Evolutionary conservation across 2,113 vertebrate species (phyloP).

Genomic region (Rattus norvegicus): DNA sequence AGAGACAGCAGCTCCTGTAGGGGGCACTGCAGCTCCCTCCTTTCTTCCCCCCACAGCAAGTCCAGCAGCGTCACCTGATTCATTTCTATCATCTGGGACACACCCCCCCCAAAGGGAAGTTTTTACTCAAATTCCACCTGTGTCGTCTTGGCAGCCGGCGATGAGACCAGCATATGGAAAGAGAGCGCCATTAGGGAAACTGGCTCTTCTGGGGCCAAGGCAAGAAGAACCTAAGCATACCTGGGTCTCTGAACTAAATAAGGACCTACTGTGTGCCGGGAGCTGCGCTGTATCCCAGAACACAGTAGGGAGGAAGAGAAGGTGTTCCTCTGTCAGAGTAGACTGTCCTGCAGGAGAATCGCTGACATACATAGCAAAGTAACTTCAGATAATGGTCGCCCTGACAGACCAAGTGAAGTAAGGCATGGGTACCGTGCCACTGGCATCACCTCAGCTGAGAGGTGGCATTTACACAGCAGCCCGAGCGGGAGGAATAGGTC

Average conservation of each 20-base stretch:
- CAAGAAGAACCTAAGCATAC: neutral
- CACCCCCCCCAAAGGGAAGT: neutral
- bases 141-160: neutral
- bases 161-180: neutral
- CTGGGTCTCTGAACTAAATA: neutral
- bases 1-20: neutral
- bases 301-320: neutral
- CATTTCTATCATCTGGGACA: neutral
- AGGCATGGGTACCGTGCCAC: neutral
- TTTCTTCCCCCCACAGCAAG: neutral
- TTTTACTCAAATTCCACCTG: neutral
- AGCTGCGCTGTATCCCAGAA: no score
- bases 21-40: neutral
- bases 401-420: neutral
- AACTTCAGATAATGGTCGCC: neutral
- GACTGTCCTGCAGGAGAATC: neutral
- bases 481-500: neutral
- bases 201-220: neutral
- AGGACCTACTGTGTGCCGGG: neutral
- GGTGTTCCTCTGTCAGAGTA: neutral
- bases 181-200: neutral
- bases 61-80: neutral
- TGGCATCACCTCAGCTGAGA: neutral
- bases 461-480: neutral
- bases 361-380: neutral